Percentiles rank a stretch among this genome's conserved stretches.
Conservation (phyloP, 2,888 invertebrate genomes). For the Drosophila differens region DNA sequence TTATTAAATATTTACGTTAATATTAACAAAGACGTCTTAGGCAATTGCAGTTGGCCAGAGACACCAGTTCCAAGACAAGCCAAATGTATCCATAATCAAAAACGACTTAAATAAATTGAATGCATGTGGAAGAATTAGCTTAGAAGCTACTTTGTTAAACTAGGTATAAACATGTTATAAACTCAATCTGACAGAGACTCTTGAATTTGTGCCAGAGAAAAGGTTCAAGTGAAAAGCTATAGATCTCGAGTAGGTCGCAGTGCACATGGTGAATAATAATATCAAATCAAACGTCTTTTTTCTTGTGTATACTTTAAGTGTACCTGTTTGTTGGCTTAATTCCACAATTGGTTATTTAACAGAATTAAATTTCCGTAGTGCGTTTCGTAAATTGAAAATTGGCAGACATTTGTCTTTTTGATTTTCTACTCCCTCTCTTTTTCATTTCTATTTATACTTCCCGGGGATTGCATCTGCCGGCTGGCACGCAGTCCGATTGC, state of each 20-base stretch:
- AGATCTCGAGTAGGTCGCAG: not conserved
- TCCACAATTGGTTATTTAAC: not conserved
- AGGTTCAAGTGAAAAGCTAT: not conserved
- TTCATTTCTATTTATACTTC: not conserved
- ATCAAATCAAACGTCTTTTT: not conserved
- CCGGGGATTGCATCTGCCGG: conserved; percentile 12
- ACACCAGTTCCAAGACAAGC: not conserved
- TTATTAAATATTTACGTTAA: not conserved
- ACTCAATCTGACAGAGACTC: not conserved
- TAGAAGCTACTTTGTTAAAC: not conserved
- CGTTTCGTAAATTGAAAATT: not conserved
- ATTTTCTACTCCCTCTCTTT: not conserved
- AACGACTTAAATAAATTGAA: not conserved
- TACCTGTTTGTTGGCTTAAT: not conserved
- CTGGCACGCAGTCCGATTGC: conserved; percentile 28
- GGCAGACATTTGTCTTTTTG: conserved; percentile 16
- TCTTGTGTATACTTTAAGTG: not conserved
- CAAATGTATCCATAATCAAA: not conserved
- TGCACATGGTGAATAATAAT: not conserved
- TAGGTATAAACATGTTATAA: not conserved
- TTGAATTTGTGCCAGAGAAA: not conserved
- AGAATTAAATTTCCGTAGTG: conserved; percentile 9
- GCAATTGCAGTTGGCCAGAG: not conserved
- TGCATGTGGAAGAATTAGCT: not conserved
- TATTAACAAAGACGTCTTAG: not conserved